These are phyloP conservation scores for Pseudomugil gertrudae DNA, from an alignment of 2,797 vertebrate species.

Conservation along the genomic window DNA sequence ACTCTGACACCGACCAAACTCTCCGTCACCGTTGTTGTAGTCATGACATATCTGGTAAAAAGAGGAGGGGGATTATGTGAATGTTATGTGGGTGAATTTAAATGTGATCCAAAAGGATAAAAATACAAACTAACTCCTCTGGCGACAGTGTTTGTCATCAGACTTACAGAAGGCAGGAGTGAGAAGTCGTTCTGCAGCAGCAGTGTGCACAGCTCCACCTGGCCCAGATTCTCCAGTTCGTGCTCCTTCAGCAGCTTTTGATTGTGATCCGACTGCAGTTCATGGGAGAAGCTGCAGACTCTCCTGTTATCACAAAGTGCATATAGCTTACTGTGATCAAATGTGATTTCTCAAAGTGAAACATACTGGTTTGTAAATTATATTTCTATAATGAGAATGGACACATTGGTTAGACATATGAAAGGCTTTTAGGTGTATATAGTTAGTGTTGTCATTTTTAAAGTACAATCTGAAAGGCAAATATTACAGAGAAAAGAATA, in stretches of 20 bases:
- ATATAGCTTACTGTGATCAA: not conserved
- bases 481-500: not conserved
- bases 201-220: conserved; percentile 65
- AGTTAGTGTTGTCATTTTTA: not conserved
- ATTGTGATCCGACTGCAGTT: conserved; percentile 57
- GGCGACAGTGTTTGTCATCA: not conserved
- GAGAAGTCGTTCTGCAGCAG: conserved; percentile 75
- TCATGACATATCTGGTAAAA: conserved; percentile 68
- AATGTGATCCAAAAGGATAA: no score
- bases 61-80: fast-evolving
- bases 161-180: conserved; percentile 71
- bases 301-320: conserved; percentile 39
- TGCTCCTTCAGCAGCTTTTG: conserved; percentile 29
- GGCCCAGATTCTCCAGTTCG: conserved; percentile 61
- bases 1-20: conserved; percentile 59
- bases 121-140: not conserved
- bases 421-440: not conserved
- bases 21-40: conserved; percentile 77
- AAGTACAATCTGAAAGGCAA: not conserved
- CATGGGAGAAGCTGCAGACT: conserved; percentile 67
- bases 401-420: no score
- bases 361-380: no score
- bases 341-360: no score
- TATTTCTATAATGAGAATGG: no score
- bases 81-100: no score